Base-by-base conservation (phyloP, 1,140 invertebrate genomes). In the Marisa cornuarietis region DNA sequence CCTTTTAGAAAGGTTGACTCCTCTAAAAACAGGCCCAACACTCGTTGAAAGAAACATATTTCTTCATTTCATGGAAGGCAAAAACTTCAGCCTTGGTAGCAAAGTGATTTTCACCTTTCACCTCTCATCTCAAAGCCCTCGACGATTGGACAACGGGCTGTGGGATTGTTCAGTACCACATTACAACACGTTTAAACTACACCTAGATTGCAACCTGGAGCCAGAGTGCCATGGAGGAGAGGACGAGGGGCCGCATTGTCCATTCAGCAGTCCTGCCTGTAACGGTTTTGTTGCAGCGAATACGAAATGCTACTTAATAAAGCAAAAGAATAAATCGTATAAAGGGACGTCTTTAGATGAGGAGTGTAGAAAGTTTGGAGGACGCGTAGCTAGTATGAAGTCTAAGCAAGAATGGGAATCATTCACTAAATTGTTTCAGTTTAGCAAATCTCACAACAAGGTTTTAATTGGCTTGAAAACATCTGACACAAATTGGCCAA, bases 201-300 rank as follows among this genome's bases (percentile, higher is more conserved):
- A 75, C 54, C 52, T 75, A 16, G 73, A 75, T 1, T 75, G 73
- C 63, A 75, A 75, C 73, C 73, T 75, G 16, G 73, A 75, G 49
- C 54, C 16, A 8, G 73, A 75, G 26, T 75, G 73, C 26, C 1
- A 63, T 8, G 73, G 58, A 31, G 73, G 11, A 31, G 54, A 75
- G 52, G 73, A 75, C 54, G 73, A 75, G 26, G 58, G 54, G 11
- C 49, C 14, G 4, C 73, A 75, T 1, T 75, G 73, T 63, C 73
- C 73, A 24, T 75, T 54, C 73, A 75, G 73, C 73, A 75, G 73
- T 49, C 52, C 73, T 3, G 52, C 51, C 24, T 75, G 73, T 24
- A 16, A 18, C 3, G 73, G 73, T 4, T 54, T 26, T n/a, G 73
- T 75, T 24, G 52, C 49, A 22, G 24, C 74, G 13, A 42, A 2